Evolutionary conservation across 2,888 invertebrate species (phyloP).

Genomic region (Pinctada fucata): DNA sequence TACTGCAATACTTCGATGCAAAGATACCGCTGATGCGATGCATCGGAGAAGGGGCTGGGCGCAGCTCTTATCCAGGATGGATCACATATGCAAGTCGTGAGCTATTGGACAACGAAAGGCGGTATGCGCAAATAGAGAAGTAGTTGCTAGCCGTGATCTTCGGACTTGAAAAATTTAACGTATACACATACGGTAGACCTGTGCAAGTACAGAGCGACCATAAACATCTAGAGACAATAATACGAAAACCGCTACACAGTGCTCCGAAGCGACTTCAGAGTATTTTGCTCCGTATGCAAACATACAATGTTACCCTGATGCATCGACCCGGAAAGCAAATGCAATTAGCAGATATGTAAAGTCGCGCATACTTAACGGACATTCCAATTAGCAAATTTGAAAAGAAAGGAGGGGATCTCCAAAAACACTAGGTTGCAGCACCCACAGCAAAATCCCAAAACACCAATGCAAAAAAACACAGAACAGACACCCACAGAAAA

Average conservation of each 20-base stretch:
- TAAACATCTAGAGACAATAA: slow-evolving; percentile 74
- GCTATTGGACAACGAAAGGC: slow-evolving; percentile 34
- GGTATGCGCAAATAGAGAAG: slow-evolving; percentile 48
- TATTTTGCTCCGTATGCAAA: slow-evolving; percentile 63
- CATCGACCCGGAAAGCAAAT: slow-evolving; percentile 43
- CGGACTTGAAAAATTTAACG: slow-evolving; percentile 64
- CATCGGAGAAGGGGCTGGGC: slow-evolving; percentile 31
- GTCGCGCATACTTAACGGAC: slow-evolving; percentile 39
- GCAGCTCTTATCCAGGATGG: slow-evolving; percentile 38
- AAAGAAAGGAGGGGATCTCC: neutral
- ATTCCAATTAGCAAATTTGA: slow-evolving; percentile 8
- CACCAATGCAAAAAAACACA: too few relatives aligned
- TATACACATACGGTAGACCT: slow-evolving; percentile 62
- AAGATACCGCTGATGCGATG: slow-evolving; percentile 20
- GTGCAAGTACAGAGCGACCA: slow-evolving; percentile 75
- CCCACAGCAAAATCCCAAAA: too few relatives aligned
- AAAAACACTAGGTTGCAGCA: too few relatives aligned
- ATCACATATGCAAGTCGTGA: slow-evolving; percentile 42
- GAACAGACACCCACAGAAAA: too few relatives aligned
- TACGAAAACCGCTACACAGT: slow-evolving; percentile 60
- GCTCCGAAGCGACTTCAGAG: slow-evolving; percentile 60
- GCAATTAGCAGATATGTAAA: slow-evolving; percentile 42
- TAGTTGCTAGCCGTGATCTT: slow-evolving; percentile 62
- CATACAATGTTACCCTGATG: slow-evolving; percentile 61
- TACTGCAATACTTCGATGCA: slow-evolving; percentile 9